Base-by-base conservation (phyloP, 2,113 vertebrate species). In the Coregonus clupeaformis region DNA sequence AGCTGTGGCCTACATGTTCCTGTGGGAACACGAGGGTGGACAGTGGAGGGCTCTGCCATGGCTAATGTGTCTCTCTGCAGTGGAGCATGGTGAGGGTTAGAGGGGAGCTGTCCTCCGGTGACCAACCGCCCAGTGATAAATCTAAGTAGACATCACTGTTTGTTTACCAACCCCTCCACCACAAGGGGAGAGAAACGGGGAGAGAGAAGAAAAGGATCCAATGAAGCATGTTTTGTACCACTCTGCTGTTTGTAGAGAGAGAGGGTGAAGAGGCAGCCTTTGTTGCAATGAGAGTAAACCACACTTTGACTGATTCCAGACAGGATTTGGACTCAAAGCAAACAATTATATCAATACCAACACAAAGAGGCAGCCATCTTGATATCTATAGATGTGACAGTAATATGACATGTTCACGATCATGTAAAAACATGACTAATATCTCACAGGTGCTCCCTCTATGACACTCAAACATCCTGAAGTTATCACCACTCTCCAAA, bases 401-500 rank as follows among this genome's bases (percentile, higher is more conserved):
- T 3, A 42, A 42, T 42, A 42, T 12, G 36, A 9, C 36, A 36
- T 36, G 7, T 36, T 2, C 36, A 36, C 7, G 36, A 36, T 36
- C 36, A 36, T 36, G 36, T 9, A 9, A 36, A 36, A 85, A 87
- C 77, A 77, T 66, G 14, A 80, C 81, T 75, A 79, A 80, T 68
- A 85, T 81, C 76, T 73, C 81, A 78, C 69, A 86, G 76, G 71
- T 79, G 73, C 78, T 74, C 76, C 76, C 64, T 80, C 68, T 70
- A 74, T 75, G 49, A 32, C 2, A 59, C 65, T 74, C 82, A 80
- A 70, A 63, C 77, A 76, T 76, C 49, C 18, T 16, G 32, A 68
- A 63, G 55, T 60, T 36, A 60, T 52, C 82, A 76, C 75, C 79
- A 71, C 79, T 69, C 80, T 57, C 16, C 29, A 67, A 36, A 42